A percentile compares a stretch with the other conserved stretches of the same genome.
Evolutionary conservation across 2,888 invertebrate genomes (phyloP).

Genomic region (Malacosoma neustria): DNA sequence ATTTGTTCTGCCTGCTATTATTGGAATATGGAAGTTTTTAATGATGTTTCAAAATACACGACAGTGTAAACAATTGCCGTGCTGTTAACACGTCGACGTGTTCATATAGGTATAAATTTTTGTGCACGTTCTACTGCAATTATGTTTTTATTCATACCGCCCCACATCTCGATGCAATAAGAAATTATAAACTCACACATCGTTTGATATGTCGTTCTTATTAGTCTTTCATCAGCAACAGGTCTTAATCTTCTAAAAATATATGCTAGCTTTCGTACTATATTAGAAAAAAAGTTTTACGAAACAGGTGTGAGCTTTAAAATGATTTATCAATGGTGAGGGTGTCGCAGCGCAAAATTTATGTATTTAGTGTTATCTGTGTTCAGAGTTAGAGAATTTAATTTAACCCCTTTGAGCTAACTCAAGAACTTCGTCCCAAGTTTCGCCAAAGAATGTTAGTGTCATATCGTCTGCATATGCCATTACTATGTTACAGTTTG

Average conservation of each 20-base stretch:
- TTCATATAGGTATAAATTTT: neutral
- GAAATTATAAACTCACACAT: no score
- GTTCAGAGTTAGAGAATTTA: neutral
- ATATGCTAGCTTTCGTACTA: no score
- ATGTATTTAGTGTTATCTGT: neutral
- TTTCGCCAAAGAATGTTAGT: neutral
- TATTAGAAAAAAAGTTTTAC: neutral
- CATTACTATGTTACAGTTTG: no score
- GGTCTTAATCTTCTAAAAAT: no score
- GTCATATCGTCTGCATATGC: constrained; percentile 1
- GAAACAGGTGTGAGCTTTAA: neutral
- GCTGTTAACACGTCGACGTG: constrained; percentile 4
- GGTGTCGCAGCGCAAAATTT: neutral
- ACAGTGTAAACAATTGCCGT: constrained; percentile 2
- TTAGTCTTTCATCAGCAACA: no score
- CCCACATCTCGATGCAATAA: no score
- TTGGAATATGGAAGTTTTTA: neutral
- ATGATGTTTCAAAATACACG: neutral
- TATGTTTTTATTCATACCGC: no score
- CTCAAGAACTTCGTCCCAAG: neutral
- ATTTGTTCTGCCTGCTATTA: no score
- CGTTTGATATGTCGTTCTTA: no score
- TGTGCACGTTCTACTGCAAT: no score
- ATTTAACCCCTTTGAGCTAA: neutral
- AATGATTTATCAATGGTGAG: no score